Base-by-base conservation (phyloP, 1,140 invertebrate species). In the Gonioctena quinquepunctata region DNA sequence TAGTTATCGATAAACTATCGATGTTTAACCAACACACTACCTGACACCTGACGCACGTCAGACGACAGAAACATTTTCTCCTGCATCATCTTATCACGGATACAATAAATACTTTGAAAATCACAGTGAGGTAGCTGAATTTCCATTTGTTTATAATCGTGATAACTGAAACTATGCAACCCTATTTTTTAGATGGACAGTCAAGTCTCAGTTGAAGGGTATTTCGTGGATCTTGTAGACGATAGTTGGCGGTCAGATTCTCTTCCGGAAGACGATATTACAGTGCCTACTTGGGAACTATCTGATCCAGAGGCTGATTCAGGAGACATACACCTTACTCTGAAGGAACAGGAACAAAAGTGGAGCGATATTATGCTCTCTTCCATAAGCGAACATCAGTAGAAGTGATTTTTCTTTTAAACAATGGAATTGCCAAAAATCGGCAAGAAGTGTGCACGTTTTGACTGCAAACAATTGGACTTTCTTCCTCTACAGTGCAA, bases 271-370 rank as follows among this genome's bases (percentile, higher is more conserved):
- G 95, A 98, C 80, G 95, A 97, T 78, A 96, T 98, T 76, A 85
- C 89, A 66, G 96, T 98, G 8, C 96, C 96, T 7, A 78, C 91
- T 50, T 88, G 91, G 74, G 95, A 98, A 85, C 84, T 98, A 26
- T 94, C 96, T 4, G 96, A 97, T 86, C 94, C 94, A 1, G 96
- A 98, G 83, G 95, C 95, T 25, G 96, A 98, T 80, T 95, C 94
- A 80, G 94, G 93, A 19, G 95, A 96, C 82, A 92, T 92, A 42
- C 92, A 93, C 77, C 90, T 96, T 79, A 97, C 94, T 2, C 83
- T 97, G 0, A 93, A 92, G 79, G 95, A 98, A 82, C 92, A 96
- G 79, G 94, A 96, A 80, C 91, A 94, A 82, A 94, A 94, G 85
- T 96, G 94, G 94, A 89, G 88, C 59, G 94, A 96, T 84, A 83